Evolutionary conservation across 92 coral and sea anemone species (phyloP).

Genomic region (Nematostella vectensis): DNA sequence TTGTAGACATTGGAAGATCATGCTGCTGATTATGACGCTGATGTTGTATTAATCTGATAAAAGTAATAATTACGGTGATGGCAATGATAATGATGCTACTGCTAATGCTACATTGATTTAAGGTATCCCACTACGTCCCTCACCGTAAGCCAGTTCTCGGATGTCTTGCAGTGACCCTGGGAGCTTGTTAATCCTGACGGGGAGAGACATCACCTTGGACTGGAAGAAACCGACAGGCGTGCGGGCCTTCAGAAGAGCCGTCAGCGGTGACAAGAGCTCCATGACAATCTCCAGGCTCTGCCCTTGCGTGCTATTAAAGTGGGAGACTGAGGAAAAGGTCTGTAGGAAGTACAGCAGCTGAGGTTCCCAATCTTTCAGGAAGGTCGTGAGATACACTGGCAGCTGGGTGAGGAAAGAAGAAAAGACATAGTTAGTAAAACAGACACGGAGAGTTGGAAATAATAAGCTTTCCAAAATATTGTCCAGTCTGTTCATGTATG

Average conservation of each 20-base stretch:
- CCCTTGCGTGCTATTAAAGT: neutral
- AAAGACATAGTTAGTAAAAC: neutral
- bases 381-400: conserved; percentile 20
- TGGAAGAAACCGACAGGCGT: conserved; percentile 26
- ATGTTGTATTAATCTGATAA: no score
- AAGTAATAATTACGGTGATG: no score
- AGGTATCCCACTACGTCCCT: no score
- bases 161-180: conserved; percentile 34
- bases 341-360: conserved; percentile 36
- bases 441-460: no score
- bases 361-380: conserved; percentile 29
- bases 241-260: conserved; percentile 22
- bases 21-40: no score
- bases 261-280: conserved; percentile 27
- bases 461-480: no score
- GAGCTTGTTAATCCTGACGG: conserved; percentile 18
- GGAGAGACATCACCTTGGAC: conserved; percentile 45
- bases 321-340: conserved; percentile 34
- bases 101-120: no score
- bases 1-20: no score
- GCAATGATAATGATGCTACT: no score
- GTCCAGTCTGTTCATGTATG: no score
- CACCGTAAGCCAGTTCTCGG: conserved; percentile 22
- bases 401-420: conserved; percentile 22
- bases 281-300: conserved; percentile 17